phyloP scores from a whole-genome alignment of 2,113 vertebrate species.

The Onychorhynchus coronatus region DNA sequence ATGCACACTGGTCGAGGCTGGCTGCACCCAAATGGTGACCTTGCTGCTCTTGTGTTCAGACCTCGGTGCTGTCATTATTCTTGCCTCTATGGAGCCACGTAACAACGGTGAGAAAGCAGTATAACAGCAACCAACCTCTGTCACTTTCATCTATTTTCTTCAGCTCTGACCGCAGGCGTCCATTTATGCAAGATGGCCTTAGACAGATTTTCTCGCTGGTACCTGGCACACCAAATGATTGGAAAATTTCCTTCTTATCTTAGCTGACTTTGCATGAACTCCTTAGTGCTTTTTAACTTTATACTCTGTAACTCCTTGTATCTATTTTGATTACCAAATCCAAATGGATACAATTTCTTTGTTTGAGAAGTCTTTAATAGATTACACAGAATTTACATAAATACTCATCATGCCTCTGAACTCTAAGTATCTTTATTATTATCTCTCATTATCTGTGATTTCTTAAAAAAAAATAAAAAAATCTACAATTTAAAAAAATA shows the following conservation, averaged over 20 bases:
- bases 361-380: neutral
- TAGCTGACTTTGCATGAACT: neutral
- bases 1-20: neutral
- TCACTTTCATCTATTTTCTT: neutral
- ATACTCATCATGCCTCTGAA: neutral
- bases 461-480: neutral
- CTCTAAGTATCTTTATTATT: neutral
- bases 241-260: neutral
- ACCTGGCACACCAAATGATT: neutral
- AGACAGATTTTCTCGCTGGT: neutral
- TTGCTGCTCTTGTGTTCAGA: neutral
- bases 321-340: neutral
- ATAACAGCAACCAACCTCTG: neutral
- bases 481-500: neutral
- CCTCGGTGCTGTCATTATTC: neutral
- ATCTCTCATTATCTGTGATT: neutral
- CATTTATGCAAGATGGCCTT: neutral
- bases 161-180: neutral
- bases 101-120: neutral
- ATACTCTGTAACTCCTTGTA: neutral
- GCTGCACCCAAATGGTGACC: neutral
- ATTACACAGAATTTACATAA: neutral
- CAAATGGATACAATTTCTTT: neutral
- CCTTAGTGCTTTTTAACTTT: neutral
- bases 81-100: fast-evolving